Conservation (phyloP, 2,888 invertebrate species). For the Tipula vernalis region DNA sequence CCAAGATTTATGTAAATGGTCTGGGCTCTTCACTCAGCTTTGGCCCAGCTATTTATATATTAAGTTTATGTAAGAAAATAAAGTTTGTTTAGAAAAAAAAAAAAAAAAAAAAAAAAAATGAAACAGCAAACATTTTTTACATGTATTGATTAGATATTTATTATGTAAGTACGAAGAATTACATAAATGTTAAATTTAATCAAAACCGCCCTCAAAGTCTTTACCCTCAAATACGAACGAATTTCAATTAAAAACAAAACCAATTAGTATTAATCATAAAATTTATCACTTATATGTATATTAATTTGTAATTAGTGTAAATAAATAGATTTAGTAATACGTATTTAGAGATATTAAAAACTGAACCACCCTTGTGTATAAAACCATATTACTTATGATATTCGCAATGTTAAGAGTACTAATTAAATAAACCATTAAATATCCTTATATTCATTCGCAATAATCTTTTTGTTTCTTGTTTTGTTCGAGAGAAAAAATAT, state of each 20-base stretch:
- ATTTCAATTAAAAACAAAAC: neutral
- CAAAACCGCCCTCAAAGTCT: neutral
- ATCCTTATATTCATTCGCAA: neutral
- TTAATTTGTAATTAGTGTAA: neutral
- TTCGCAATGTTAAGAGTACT: neutral
- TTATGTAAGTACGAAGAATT: too few species aligned
- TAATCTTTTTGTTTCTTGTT: neutral
- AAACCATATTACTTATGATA: neutral
- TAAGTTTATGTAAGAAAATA: too few species aligned
- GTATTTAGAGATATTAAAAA: neutral
- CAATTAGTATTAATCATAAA: neutral
- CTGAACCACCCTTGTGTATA: neutral
- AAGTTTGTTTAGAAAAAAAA: too few species aligned
- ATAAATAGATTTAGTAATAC: neutral
- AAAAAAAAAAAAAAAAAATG: too few species aligned
- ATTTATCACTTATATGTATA: neutral
- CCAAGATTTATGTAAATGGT: too few species aligned
- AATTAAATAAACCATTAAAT: neutral
- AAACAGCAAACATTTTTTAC: too few species aligned
- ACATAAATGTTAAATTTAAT: too few species aligned
- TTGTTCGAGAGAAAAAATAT: neutral
- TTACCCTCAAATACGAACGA: neutral
- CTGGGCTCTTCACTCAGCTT: too few species aligned
- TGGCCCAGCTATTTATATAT: too few species aligned
- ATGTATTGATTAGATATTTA: too few species aligned